phyloP scores from a whole-genome alignment of 1,140 invertebrate species.

The Nasonia giraulti region DNA sequence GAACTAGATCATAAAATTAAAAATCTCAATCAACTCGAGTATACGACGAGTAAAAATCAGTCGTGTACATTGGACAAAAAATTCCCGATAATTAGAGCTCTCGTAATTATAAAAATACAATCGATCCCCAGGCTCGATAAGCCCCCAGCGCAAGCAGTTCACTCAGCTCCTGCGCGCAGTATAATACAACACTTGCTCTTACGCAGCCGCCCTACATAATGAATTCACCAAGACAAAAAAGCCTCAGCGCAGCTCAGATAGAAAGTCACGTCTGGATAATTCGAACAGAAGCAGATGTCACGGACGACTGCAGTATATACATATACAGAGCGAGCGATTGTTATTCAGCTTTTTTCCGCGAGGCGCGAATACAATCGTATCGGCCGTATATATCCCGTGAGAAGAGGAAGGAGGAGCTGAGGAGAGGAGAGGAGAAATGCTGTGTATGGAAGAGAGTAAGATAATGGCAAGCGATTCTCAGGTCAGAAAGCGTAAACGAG shows the following conservation, averaged over 20 bases:
- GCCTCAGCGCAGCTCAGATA: neutral
- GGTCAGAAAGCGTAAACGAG: conserved; percentile 52
- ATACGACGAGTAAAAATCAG: too few species aligned
- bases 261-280: conserved; percentile 33
- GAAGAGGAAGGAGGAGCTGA: conserved; percentile 3
- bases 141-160: neutral
- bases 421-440: neutral
- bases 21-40: too few species aligned
- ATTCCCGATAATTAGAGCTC: neutral
- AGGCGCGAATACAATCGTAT: conserved; percentile 52
- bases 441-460: neutral
- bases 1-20: too few species aligned
- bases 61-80: neutral
- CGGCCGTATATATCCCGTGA: neutral
- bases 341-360: conserved; percentile 49
- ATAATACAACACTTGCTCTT: too few species aligned
- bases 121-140: neutral
- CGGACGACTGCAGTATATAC: neutral
- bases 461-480: conserved; percentile 48
- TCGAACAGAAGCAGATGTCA: conserved; percentile 29
- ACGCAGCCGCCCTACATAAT: neutral
- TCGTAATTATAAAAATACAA: neutral
- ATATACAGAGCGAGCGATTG: conserved; percentile 13
- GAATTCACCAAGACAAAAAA: neutral
- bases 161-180: neutral